phyloP scores from a whole-genome alignment of 2,113 vertebrate species.

The Sclerurus mexicanus region DNA sequence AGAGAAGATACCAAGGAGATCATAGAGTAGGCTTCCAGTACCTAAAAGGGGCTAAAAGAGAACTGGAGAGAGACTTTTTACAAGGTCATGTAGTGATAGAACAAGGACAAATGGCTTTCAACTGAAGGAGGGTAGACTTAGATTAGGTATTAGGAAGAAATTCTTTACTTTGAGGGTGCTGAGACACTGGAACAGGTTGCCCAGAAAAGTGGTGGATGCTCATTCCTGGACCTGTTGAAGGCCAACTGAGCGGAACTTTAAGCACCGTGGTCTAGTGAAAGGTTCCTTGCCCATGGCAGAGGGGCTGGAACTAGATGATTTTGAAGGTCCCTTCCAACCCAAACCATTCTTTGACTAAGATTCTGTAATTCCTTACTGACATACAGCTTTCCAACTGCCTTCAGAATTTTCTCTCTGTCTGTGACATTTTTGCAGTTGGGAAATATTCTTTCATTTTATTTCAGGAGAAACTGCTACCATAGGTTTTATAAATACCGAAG shows the following conservation, averaged over 20 bases:
- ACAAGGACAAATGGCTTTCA: not conserved
- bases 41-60: not conserved
- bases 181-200: not conserved
- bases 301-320: not conserved
- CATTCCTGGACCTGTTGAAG: not conserved
- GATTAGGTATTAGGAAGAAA: not conserved
- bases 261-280: not conserved
- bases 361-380: not conserved
- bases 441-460: not conserved
- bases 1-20: not conserved
- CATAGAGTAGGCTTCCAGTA: fast-evolving
- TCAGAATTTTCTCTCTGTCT: not conserved
- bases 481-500: not conserved
- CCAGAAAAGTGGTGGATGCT: not conserved
- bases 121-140: not conserved
- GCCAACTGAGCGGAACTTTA: not conserved
- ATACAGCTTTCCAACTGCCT: not conserved
- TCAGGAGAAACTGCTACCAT: not conserved
- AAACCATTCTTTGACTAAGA: not conserved
- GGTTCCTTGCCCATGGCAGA: not conserved
- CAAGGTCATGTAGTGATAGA: not conserved
- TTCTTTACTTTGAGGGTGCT: not conserved
- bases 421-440: not conserved
- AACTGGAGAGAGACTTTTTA: not conserved
- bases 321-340: not conserved